Evolutionary conservation across 64 coral and sea anemone genomes (phyloP), one percentile per base, ranked within the genome.

Genomic region (Platygyra sinensis): DNA sequence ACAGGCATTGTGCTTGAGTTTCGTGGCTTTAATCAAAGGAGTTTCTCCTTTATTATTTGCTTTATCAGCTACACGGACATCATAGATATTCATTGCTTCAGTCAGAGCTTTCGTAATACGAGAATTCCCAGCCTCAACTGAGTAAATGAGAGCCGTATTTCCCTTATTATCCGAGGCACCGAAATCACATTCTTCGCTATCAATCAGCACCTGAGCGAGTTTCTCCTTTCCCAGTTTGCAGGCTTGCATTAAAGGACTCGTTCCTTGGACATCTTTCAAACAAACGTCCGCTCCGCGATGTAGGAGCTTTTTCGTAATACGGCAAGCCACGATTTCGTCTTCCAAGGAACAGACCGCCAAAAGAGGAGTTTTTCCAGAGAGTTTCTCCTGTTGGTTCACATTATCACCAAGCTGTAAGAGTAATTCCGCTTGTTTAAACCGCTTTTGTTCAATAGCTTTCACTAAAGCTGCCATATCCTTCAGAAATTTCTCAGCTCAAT

Each of bases 11-110:
- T 74, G 87, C 72, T 91, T 87, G 27, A 96, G 90, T 72, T 96
- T 89, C 19, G 75, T 84, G 1, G 90, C 94, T 90, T 61, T 80
- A 72, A 96, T 96, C 31, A 96, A 59, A 39, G 94, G 80, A 10
- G 94, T 96, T 93, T 96, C 94, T 25, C 91, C 94, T 14, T 74
- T 75, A 2, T 81, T 90, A 67, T 96, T 96, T 55, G 90, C 49
- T 69, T 96, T 92, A 86, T 96, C 94, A 14, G 80, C 52, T 4
- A 79, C 90, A 4, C 76, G 39, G 30, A 96, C 63, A 12, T 80
- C 89, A 20, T 86, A 80, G 52, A 57, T 80, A 19, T 83, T 91
- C 57, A 96, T 74, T 30, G 89, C 94, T 74, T 81, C 31, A 31
- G 92, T 14, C n/a, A 96, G 74, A 27, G 79, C 86, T 62, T 93